These are phyloP conservation scores for Mactra quadrangularis DNA, from an alignment of 1,140 invertebrate species.

Conservation along the genomic window DNA sequence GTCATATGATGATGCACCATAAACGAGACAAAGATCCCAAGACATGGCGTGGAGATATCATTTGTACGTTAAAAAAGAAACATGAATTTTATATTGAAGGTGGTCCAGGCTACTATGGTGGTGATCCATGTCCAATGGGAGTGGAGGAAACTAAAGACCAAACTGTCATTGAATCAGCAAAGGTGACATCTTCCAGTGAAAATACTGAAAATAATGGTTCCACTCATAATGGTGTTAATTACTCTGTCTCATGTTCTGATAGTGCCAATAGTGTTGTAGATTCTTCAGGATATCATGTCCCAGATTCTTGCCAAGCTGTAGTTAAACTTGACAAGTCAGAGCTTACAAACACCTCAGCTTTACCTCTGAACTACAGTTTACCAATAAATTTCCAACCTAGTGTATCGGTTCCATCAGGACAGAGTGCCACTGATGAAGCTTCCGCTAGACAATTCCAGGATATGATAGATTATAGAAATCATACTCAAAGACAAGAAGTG, in stretches of 20 bases:
- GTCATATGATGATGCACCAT: slow-evolving; percentile 80
- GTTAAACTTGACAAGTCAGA: not conserved
- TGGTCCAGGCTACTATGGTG: slow-evolving; percentile 37
- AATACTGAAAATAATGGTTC: not conserved
- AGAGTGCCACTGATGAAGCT: not conserved
- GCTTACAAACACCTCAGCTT: not conserved
- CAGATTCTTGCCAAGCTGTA: not conserved
- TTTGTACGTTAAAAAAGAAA: slow-evolving; percentile 35
- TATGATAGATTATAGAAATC: slow-evolving; percentile 17
- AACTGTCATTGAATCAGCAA: not conserved
- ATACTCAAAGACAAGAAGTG: slow-evolving; percentile 1
- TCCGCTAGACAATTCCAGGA: slow-evolving; percentile 2
- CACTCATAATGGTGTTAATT: not conserved
- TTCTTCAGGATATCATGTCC: slow-evolving; percentile 1
- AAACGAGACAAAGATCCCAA: slow-evolving; percentile 72
- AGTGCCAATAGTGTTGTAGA: not conserved
- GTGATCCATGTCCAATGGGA: slow-evolving; percentile 21
- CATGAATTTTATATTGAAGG: slow-evolving; percentile 58
- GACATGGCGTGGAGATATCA: slow-evolving; percentile 70
- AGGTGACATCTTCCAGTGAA: not conserved
- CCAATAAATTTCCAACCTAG: slow-evolving; percentile 8
- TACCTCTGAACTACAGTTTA: slow-evolving; percentile 43
- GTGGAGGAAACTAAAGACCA: not conserved
- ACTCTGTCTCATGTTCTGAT: not conserved
- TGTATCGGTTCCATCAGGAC: not conserved